phyloP scores from a whole-genome alignment of 2,888 invertebrate genomes.

The Drosophila hamatofila region DNA sequence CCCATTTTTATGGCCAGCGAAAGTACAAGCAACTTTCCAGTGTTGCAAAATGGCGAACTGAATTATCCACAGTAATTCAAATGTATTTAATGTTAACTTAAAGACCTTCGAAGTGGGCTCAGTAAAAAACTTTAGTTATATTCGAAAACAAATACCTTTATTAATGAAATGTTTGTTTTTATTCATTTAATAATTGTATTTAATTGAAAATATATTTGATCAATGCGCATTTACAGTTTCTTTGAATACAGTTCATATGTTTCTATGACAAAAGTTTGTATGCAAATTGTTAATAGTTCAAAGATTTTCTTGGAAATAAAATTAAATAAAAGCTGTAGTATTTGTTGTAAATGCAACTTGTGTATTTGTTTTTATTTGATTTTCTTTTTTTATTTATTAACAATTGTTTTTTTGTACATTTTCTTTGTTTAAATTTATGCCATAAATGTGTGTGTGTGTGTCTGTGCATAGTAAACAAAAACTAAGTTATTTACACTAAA shows the following conservation, averaged over 20 bases:
- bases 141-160: not conserved
- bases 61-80: not conserved
- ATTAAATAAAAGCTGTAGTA: conserved; percentile 24
- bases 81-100: not conserved
- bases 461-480: conserved; percentile 75
- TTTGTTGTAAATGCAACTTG: conserved; percentile 65
- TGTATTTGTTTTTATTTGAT: conserved; percentile 42
- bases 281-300: not conserved
- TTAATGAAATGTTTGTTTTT: not conserved
- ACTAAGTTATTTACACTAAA: conserved; percentile 78
- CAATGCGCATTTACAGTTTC: not conserved
- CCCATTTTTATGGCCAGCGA: not conserved
- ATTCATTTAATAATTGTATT: conserved; percentile 2
- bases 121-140: not conserved
- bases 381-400: conserved; percentile 59
- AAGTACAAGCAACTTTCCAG: not conserved
- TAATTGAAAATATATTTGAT: conserved; percentile 7
- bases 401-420: conserved; percentile 76
- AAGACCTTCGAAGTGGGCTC: not conserved
- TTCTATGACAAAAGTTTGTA: not conserved
- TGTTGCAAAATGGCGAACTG: not conserved
- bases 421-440: conserved; percentile 71
- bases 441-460: conserved; percentile 53
- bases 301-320: not conserved
- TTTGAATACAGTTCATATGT: not conserved